phyloP scores from a whole-genome alignment of 2,888 invertebrate genomes.

The Melangyna quadrimaculata region DNA sequence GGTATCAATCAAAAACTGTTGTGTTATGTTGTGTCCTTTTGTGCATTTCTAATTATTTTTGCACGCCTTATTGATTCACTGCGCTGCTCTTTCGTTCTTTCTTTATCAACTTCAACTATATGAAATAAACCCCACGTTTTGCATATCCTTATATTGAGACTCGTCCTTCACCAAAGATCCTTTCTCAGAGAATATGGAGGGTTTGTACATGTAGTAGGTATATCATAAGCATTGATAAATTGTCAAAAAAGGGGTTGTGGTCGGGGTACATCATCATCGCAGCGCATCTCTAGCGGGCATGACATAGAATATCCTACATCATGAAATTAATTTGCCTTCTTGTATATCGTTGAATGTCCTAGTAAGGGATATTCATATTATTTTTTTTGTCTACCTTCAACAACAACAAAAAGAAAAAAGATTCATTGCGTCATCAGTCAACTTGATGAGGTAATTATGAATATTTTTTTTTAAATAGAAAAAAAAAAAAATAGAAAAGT shows the following conservation, averaged over 20 bases:
- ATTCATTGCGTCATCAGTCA: constrained; percentile 81
- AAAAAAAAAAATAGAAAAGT: constrained; percentile 45
- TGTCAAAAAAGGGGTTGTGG: constrained; percentile 70
- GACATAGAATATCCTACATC: constrained; percentile 37
- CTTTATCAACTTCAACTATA: constrained; percentile 6
- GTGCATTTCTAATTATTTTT: constrained; percentile 73
- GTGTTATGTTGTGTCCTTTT: constrained; percentile 65
- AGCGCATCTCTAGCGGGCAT: constrained; percentile 28
- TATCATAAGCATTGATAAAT: constrained; percentile 62
- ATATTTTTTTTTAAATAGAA: constrained; percentile 74
- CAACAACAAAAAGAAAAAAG: constrained; percentile 54
- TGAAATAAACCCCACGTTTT: constrained; percentile 23
- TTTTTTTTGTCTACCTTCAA: constrained; percentile 38
- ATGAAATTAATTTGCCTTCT: constrained; percentile 68
- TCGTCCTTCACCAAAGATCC: constrained; percentile 18
- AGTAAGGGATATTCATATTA: constrained; percentile 16
- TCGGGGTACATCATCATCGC: constrained; percentile 53
- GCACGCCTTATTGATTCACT: constrained; percentile 73
- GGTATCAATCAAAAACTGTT: constrained; percentile 78
- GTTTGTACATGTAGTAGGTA: neutral
- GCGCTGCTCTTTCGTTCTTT: neutral
- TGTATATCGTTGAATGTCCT: constrained; percentile 52
- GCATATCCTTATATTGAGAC: constrained; percentile 31
- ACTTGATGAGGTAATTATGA: constrained; percentile 81
- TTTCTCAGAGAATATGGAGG: neutral